Conservation (phyloP, 1,140 invertebrate genomes). For the Phortica variegata region DNA sequence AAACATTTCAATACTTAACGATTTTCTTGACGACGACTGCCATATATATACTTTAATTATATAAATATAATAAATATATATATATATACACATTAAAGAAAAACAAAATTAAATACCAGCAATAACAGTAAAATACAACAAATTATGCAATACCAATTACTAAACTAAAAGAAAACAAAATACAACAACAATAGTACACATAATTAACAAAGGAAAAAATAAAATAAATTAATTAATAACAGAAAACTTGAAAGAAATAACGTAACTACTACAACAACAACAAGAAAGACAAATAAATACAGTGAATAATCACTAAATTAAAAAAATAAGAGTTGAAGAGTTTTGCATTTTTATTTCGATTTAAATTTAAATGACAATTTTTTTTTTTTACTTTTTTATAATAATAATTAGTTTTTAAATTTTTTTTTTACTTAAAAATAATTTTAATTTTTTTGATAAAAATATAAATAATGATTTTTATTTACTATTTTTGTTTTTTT, state of each 20-base stretch:
- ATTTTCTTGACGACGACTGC: constrained; percentile 49
- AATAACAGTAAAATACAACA: neutral
- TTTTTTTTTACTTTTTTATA: too few species aligned
- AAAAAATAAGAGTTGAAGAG: too few species aligned
- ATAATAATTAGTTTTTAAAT: too few species aligned
- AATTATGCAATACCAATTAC: neutral
- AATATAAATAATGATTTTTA: too few species aligned
- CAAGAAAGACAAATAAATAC: too few species aligned
- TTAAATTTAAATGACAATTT: too few species aligned
- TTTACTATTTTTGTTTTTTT: neutral
- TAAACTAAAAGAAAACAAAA: neutral
- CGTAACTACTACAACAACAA: too few species aligned
- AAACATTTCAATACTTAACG: constrained; percentile 44
- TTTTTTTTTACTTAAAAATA: neutral
- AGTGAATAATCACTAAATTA: neutral
- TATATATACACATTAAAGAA: constrained; percentile 16
- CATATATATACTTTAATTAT: too few species aligned
- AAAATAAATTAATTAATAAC: neutral
- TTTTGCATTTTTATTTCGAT: too few species aligned
- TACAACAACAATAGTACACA: neutral
- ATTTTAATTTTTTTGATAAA: neutral
- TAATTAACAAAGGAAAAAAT: neutral
- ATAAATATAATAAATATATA: too few species aligned
- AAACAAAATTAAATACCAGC: neutral
- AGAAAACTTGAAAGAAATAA: too few species aligned